These are phyloP conservation scores for Perca schrenkii DNA, from an alignment of 2,113 vertebrate genomes.

Conservation along the genomic window DNA sequence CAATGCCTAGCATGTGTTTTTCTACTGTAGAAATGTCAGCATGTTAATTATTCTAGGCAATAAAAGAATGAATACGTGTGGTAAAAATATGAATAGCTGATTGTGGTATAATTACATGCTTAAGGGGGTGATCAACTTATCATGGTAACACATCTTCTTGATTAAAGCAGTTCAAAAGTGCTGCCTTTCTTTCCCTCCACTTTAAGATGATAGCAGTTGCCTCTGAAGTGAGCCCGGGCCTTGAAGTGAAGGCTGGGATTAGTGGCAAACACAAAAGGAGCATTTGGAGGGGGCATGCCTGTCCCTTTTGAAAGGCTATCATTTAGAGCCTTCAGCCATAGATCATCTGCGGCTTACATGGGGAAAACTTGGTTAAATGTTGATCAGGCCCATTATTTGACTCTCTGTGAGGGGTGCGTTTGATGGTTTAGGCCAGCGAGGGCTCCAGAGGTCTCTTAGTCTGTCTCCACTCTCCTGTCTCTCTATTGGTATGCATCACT, in stretches of 20 bases:
- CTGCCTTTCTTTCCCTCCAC: conserved; percentile 62
- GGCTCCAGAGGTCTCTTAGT: conserved; percentile 66
- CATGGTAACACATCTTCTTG: conserved; percentile 66
- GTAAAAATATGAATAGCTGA: conserved; percentile 45
- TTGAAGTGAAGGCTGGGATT: conserved; percentile 82
- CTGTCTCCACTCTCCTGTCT: conserved; percentile 72
- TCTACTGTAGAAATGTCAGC: background rate
- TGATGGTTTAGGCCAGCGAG: conserved; percentile 62
- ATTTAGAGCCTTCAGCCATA: conserved; percentile 77
- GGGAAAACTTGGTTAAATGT: conserved; percentile 68
- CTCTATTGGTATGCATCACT: conserved; percentile 69
- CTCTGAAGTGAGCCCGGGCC: conserved; percentile 74
- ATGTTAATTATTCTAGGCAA: background rate
- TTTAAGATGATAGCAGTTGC: conserved; percentile 77
- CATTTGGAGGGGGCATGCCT: conserved; percentile 55
- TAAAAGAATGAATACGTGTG: conserved; percentile 23
- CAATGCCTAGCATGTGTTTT: background rate
- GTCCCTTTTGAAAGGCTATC: conserved; percentile 78
- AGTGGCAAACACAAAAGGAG: conserved; percentile 79
- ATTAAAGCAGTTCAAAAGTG: conserved; percentile 74
- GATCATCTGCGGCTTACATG: conserved; percentile 77
- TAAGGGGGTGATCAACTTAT: conserved; percentile 66
- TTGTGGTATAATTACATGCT: conserved; percentile 66
- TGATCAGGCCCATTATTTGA: conserved; percentile 72
- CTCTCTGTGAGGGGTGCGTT: conserved; percentile 60